Evolutionary conservation across 2,888 invertebrate species (phyloP), one percentile per base, ranked within the genome.

Genomic region (Trisateles emortualis): DNA sequence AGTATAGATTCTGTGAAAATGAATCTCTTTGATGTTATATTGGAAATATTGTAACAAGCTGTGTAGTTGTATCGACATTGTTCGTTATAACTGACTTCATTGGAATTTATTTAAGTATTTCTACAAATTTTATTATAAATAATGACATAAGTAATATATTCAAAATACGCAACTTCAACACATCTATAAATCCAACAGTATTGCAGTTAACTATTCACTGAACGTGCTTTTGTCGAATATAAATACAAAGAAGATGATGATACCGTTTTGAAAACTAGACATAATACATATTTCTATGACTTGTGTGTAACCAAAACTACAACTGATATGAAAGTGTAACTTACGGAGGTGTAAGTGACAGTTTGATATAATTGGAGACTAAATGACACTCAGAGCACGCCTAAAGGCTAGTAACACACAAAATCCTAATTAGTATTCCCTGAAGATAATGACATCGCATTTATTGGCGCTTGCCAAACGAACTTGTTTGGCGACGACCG

Each of bases 381-480:
- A 43, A 39, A 38, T 48, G 22, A 61, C 26, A 44, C 11, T 22
- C 32, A 22, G 14, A 32, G 13, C 9, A 22, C 30, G 30, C 39
- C 22, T 29, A 6, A 9, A 13, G 42, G 9, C 14, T 16, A 17
- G 29, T 39, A 47, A 50, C 49, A 32, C 32, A 53, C 52, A 44
- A 60, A 52, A 45, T 51, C 45, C 54, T 57, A 64, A 64, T 60
- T 54, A 56, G 58, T 42, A 29, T 43, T 43, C 36, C 32, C 52
- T 43, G 19, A 32, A 52, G 41, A 48, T 67, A 51, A 64, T 48
- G 51, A 48, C 50, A 29, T 38, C 51, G 24, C 57, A 51, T 54
- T 48, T 53, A 58, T 54, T 55, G 51, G 43, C 43, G 46, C 57
- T 60, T 58, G 57, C 45, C 68, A 68, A 67, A 60, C 52, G 60